A percentile compares a stretch with the other conserved stretches of the same genome.
Conservation (phyloP, 2,888 invertebrate genomes). For the Dryobotodes eremita region DNA sequence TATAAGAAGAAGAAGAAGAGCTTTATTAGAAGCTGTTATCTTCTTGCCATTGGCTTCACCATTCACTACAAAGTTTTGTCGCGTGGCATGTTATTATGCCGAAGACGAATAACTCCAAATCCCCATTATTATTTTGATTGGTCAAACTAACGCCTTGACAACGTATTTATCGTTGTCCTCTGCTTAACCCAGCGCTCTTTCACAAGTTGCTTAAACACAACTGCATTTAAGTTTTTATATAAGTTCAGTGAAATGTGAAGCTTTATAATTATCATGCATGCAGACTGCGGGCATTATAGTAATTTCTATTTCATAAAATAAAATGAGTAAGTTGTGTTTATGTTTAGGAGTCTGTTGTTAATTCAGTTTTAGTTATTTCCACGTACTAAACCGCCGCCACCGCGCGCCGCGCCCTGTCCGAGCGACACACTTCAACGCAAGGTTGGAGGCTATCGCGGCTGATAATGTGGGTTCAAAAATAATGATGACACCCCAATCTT, state of each 20-base stretch:
- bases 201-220: no score
- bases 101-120: no score
- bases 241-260: no score
- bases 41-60: not conserved
- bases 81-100: no score
- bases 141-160: no score
- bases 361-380: slow-evolving; percentile 43
- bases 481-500: slow-evolving; percentile 70
- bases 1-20: no score
- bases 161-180: not conserved
- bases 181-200: no score
- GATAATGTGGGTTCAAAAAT: slow-evolving; percentile 79
- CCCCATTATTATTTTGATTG: no score
- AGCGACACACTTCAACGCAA: slow-evolving; percentile 69
- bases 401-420: not conserved
- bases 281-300: not conserved
- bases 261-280: no score
- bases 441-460: slow-evolving; percentile 78
- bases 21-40: not conserved
- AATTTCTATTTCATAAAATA: not conserved
- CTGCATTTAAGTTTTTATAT: no score
- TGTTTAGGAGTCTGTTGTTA: slow-evolving; percentile 14
- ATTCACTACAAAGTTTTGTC: no score
- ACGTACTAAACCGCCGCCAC: slow-evolving; percentile 63
- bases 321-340: slow-evolving; percentile 13